Percentiles rank a stretch among this genome's conserved stretches.
Conservation (phyloP, 2,888 invertebrate species). For the Microplitis deprimator region DNA sequence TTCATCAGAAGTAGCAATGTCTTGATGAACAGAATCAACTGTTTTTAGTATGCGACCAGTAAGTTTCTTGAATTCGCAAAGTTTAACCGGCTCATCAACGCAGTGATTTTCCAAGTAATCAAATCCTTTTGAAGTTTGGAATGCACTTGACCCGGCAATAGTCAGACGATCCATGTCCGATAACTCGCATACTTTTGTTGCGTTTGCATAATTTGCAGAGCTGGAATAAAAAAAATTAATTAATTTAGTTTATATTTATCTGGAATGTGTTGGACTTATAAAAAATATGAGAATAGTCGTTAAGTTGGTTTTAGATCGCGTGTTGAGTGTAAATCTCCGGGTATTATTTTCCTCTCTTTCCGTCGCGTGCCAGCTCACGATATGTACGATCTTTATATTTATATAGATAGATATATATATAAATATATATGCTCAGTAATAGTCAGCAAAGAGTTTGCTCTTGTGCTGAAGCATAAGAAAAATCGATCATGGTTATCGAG, state of each 20-base stretch:
- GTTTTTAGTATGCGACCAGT: slow-evolving; percentile 92
- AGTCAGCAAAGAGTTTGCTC: background rate
- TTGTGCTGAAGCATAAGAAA: slow-evolving; percentile 2
- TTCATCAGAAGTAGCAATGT: slow-evolving; percentile 88
- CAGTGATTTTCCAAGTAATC: slow-evolving; percentile 95
- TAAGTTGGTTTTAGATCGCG: slow-evolving; percentile 46
- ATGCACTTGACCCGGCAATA: slow-evolving; percentile 85
- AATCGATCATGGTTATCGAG: slow-evolving; percentile 29
- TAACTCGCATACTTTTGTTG: slow-evolving; percentile 87
- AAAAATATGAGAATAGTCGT: slow-evolving; percentile 36
- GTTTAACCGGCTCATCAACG: slow-evolving; percentile 93
- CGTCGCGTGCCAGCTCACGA: slow-evolving; percentile 45
- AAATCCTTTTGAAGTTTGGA: slow-evolving; percentile 76
- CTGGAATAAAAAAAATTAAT: slow-evolving; percentile 73
- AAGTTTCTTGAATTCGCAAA: slow-evolving; percentile 94
- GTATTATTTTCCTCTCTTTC: slow-evolving; percentile 42
- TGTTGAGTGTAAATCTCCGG: slow-evolving; percentile 45
- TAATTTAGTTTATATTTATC: background rate
- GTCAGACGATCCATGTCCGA: slow-evolving; percentile 94
- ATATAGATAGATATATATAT: background rate
- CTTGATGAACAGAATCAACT: slow-evolving; percentile 93
- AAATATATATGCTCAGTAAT: background rate
- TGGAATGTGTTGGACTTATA: background rate
- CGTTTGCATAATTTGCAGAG: slow-evolving; percentile 92
- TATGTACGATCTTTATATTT: background rate